These are phyloP conservation scores for Tholera decimalis DNA, from an alignment of 2,888 invertebrate species.

Conservation along the genomic window DNA sequence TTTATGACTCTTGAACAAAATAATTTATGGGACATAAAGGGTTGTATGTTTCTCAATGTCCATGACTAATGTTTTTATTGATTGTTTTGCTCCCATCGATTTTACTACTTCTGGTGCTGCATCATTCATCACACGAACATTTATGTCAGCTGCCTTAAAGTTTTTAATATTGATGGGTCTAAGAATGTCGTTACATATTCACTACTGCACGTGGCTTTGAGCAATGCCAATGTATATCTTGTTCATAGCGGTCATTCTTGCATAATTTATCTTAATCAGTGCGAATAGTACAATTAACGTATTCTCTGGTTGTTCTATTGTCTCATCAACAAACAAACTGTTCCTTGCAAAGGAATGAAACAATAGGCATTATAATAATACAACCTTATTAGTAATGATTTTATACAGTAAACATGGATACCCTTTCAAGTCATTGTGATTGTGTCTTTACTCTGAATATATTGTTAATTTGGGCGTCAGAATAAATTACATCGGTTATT, in stretches of 20 bases:
- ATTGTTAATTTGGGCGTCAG: neutral
- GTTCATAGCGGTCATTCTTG: slow-evolving; percentile 37
- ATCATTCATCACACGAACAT: slow-evolving; percentile 48
- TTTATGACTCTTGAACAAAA: slow-evolving; percentile 26
- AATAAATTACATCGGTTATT: neutral
- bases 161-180: slow-evolving; percentile 50
- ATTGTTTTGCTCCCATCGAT: slow-evolving; percentile 35
- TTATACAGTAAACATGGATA: slow-evolving; percentile 12
- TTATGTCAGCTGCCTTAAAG: slow-evolving; percentile 39
- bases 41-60: slow-evolving; percentile 20
- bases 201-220: slow-evolving; percentile 53
- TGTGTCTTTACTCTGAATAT: slow-evolving; percentile 8
- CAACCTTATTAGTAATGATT: slow-evolving; percentile 19
- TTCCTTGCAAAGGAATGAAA: slow-evolving; percentile 4
- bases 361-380: slow-evolving; percentile 23
- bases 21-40: slow-evolving; percentile 39
- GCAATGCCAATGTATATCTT: slow-evolving; percentile 48
- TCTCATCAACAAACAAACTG: slow-evolving; percentile 22
- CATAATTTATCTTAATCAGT: slow-evolving; percentile 43
- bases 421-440: slow-evolving; percentile 28
- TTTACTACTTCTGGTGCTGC: slow-evolving; percentile 28
- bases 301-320: slow-evolving; percentile 27
- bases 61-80: slow-evolving; percentile 39
- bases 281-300: slow-evolving; percentile 24
- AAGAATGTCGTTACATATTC: slow-evolving; percentile 52